phyloP scores from a whole-genome alignment of 2,797 vertebrate species.

The Apogon talboti region DNA sequence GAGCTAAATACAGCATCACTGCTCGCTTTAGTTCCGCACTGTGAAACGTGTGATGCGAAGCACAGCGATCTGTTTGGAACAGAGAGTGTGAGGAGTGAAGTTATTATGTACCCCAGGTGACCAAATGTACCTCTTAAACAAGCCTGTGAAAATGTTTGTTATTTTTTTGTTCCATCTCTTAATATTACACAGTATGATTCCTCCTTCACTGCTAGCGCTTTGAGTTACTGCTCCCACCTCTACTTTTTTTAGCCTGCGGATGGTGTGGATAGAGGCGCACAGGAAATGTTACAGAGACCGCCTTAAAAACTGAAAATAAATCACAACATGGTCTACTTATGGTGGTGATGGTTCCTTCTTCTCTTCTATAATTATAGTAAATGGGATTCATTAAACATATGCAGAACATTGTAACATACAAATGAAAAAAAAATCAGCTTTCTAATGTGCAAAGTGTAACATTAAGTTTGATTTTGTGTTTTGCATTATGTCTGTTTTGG shows the following conservation, averaged over 20 bases:
- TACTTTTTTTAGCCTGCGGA: slow-evolving; percentile 8
- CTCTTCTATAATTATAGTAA: too few relatives aligned
- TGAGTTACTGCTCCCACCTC: not conserved
- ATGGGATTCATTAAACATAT: not conserved
- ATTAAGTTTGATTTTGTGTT: slow-evolving; percentile 28
- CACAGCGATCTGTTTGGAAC: not conserved
- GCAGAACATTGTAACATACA: not conserved
- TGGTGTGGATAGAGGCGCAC: not conserved
- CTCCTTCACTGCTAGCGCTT: not conserved
- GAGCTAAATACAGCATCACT: slow-evolving; percentile 6
- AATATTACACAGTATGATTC: not conserved
- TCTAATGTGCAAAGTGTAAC: slow-evolving; percentile 3
- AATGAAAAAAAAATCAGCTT: slow-evolving; percentile 6
- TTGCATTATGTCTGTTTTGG: slow-evolving; percentile 22
- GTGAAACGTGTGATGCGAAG: not conserved
- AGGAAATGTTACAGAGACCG: not conserved
- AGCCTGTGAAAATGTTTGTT: not conserved
- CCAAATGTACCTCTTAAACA: not conserved
- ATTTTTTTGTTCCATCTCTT: not conserved
- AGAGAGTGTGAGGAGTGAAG: not conserved
- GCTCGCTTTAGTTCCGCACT: not conserved
- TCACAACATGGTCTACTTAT: not conserved
- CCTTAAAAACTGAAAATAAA: slow-evolving; percentile 15
- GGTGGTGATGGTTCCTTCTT: not conserved
- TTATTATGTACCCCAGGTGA: not conserved